phyloP scores from a whole-genome alignment of 1,140 invertebrate species.

The Brachionus rotundiformis region DNA sequence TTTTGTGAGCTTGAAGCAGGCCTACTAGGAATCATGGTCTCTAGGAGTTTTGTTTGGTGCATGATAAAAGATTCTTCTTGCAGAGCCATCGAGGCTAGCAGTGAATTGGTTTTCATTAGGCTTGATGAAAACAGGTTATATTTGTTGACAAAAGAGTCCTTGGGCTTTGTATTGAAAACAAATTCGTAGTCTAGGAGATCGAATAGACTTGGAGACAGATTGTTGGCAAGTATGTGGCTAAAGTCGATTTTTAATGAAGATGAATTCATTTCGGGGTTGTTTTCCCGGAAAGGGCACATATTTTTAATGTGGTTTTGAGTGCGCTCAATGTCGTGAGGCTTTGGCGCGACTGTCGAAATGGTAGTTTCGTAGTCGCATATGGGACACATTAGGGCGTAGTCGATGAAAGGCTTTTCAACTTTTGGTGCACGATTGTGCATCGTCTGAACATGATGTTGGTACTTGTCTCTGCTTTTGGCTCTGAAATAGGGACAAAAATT shows the following conservation, averaged over 20 bases:
- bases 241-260: not conserved
- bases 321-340: not conserved
- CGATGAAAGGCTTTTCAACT: constrained; percentile 23
- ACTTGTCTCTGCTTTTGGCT: constrained; percentile 5
- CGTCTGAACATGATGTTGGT: not conserved
- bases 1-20: not conserved
- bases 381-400: not conserved
- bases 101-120: not conserved
- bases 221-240: not conserved
- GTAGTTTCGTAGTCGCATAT: constrained; percentile 27
- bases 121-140: constrained; percentile 5
- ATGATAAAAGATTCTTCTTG: not conserved
- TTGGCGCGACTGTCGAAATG: not conserved
- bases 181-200: constrained; percentile 35
- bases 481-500: constrained; percentile 34
- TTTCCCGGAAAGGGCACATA: not conserved
- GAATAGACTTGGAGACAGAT: not conserved
- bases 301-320: not conserved
- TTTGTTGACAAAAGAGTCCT: not conserved
- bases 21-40: not conserved
- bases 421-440: not conserved
- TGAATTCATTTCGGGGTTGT: not conserved
- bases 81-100: not conserved
- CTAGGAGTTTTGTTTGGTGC: not conserved
- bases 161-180: not conserved